phyloP scores from a whole-genome alignment of 2,888 invertebrate species.

The Sturmia bella region DNA sequence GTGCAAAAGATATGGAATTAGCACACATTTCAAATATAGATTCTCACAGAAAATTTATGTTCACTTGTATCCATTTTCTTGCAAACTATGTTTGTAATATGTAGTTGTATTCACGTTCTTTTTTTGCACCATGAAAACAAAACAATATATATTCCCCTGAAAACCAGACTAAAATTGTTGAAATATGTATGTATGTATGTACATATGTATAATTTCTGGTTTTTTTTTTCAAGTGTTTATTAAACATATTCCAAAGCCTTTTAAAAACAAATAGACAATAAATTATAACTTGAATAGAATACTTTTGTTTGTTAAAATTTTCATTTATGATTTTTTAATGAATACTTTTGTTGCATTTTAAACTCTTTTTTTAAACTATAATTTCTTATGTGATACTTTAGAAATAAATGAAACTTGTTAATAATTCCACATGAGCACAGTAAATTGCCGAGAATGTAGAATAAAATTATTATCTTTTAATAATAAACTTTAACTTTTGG shows the following conservation, averaged over 20 bases:
- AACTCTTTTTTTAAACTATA: not conserved
- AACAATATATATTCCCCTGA: not conserved
- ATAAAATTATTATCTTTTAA: no score
- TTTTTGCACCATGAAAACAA: slow-evolving; percentile 14
- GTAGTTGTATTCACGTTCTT: slow-evolving; percentile 28
- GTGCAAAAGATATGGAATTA: slow-evolving; percentile 64
- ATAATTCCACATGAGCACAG: no score
- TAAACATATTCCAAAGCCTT: slow-evolving; percentile 29
- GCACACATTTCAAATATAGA: slow-evolving; percentile 66
- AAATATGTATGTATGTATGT: slow-evolving; percentile 8
- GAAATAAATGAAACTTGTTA: no score
- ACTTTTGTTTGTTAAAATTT: slow-evolving; percentile 25
- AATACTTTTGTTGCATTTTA: slow-evolving; percentile 26
- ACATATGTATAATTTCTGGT: slow-evolving; percentile 17
- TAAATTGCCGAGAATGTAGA: no score
- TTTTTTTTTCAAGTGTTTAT: slow-evolving; percentile 46
- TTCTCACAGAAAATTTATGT: slow-evolving; percentile 47
- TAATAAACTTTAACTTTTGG: no score
- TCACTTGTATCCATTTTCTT: slow-evolving; percentile 22
- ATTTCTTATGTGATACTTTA: no score
- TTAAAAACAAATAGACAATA: slow-evolving; percentile 33
- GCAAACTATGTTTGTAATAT: slow-evolving; percentile 15
- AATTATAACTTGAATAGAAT: slow-evolving; percentile 1
- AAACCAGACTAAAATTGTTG: slow-evolving; percentile 44
- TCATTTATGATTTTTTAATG: slow-evolving; percentile 37